Conservation (phyloP, 2,797 vertebrate species). For the Hydrophis major region DNA sequence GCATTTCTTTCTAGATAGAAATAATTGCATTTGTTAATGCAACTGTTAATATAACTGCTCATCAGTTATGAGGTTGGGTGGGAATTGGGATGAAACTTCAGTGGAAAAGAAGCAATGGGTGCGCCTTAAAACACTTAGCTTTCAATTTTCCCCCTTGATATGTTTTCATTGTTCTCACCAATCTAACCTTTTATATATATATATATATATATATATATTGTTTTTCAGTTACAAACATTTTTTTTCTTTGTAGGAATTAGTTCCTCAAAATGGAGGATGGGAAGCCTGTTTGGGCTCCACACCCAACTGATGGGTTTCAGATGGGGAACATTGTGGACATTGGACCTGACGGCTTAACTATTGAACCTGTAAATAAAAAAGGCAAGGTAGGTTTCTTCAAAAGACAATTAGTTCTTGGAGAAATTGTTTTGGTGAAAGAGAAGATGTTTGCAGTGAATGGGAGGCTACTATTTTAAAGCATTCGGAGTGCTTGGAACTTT, state of each 20-base stretch:
- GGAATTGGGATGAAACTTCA: neutral
- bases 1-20: neutral
- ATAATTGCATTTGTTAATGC: neutral
- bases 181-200: too few species aligned
- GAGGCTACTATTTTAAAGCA: neutral
- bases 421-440: neutral
- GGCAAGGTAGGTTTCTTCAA: slow-evolving; percentile 84
- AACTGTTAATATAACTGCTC: neutral
- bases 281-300: slow-evolving; percentile 97
- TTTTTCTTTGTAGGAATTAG: slow-evolving; percentile 62
- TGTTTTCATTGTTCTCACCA: neutral
- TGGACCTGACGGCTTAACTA: slow-evolving; percentile 88
- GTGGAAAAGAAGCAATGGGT: neutral
- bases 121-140: neutral
- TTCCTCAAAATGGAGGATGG: slow-evolving; percentile 88
- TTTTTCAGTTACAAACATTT: slow-evolving; percentile 19
- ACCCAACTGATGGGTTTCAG: slow-evolving; percentile 93
- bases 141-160: neutral
- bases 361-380: slow-evolving; percentile 87
- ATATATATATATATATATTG: too few species aligned
- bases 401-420: neutral
- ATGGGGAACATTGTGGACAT: slow-evolving; percentile 97
- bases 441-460: neutral
- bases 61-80: neutral
- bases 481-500: neutral